These are phyloP conservation scores for Mythimna loreyi DNA, from an alignment of 2,888 invertebrate genomes.

Conservation along the genomic window DNA sequence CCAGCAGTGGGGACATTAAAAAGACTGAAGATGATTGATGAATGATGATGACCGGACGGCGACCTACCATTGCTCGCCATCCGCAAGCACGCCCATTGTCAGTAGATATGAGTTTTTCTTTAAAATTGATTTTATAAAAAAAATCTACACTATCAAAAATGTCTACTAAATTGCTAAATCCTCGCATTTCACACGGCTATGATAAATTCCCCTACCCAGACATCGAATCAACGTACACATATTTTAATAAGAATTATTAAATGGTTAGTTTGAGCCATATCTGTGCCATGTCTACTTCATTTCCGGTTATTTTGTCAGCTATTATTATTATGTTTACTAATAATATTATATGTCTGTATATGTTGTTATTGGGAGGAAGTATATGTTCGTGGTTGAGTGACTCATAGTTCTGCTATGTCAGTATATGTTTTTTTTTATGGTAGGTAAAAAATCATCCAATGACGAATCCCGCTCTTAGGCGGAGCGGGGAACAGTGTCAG, in stretches of 20 bases:
- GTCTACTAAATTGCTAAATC: not conserved
- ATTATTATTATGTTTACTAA: slow-evolving; percentile 32
- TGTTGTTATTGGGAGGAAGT: slow-evolving; percentile 16
- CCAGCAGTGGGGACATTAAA: too few species aligned
- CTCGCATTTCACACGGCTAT: not conserved
- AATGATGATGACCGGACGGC: too few species aligned
- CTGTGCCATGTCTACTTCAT: slow-evolving; percentile 19
- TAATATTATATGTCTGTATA: slow-evolving; percentile 21
- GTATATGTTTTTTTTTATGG: not conserved
- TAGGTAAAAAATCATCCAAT: too few species aligned
- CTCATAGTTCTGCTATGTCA: not conserved
- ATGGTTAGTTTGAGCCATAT: slow-evolving; percentile 12
- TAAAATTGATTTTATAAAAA: too few species aligned
- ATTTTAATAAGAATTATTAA: slow-evolving; percentile 10
- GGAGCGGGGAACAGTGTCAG: too few species aligned
- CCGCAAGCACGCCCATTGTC: too few species aligned
- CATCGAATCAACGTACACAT: not conserved
- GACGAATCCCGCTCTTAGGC: too few species aligned
- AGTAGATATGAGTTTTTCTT: too few species aligned
- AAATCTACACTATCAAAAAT: too few species aligned
- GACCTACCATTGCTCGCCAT: too few species aligned
- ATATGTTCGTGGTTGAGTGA: not conserved
- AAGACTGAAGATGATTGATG: too few species aligned
- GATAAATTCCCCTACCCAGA: not conserved
- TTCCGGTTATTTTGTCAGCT: slow-evolving; percentile 20